Evolutionary conservation across 2,797 vertebrate species (phyloP).

Genomic region (Poeciliopsis infans): DNA sequence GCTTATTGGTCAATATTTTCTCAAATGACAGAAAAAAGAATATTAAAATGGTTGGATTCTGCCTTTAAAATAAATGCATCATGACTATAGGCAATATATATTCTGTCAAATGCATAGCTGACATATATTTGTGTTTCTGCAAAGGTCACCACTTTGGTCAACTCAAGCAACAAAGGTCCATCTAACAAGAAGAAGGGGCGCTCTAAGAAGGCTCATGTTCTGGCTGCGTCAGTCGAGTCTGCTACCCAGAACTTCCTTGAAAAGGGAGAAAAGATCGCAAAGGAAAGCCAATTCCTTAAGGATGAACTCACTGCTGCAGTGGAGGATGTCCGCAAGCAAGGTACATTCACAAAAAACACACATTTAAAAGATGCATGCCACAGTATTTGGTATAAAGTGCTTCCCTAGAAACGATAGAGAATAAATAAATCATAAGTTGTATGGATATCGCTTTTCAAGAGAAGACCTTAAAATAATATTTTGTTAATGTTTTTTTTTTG

Average conservation of each 20-base stretch:
- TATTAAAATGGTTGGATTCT: not conserved
- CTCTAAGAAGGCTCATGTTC: constrained; percentile 97
- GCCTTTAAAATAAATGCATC: not conserved
- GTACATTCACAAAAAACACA: constrained; percentile 67
- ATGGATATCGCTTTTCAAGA: constrained; percentile 46
- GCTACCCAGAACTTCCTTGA: constrained; percentile 98
- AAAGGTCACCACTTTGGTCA: constrained; percentile 97
- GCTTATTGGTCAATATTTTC: not conserved
- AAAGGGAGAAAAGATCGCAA: constrained; percentile 98
- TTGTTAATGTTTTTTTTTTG: constrained; percentile 1
- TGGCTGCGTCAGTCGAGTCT: constrained; percentile 96
- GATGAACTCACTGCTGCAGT: constrained; percentile 96
- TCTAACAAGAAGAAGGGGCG: constrained; percentile 99
- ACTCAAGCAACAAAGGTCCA: constrained; percentile 97
- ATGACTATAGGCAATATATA: not conserved
- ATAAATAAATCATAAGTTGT: constrained; percentile 66
- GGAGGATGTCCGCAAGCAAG: constrained; percentile 99
- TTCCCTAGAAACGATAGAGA: constrained; percentile 43
- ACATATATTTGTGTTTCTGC: not conserved
- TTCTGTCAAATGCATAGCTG: not conserved
- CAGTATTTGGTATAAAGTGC: constrained; percentile 36
- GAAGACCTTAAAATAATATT: constrained; percentile 50
- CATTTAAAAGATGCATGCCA: constrained; percentile 43
- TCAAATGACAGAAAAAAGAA: not conserved
- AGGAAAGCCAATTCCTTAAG: constrained; percentile 97